These are phyloP conservation scores for Tetrao urogallus DNA, from an alignment of 2,113 vertebrate species.

Conservation along the genomic window DNA sequence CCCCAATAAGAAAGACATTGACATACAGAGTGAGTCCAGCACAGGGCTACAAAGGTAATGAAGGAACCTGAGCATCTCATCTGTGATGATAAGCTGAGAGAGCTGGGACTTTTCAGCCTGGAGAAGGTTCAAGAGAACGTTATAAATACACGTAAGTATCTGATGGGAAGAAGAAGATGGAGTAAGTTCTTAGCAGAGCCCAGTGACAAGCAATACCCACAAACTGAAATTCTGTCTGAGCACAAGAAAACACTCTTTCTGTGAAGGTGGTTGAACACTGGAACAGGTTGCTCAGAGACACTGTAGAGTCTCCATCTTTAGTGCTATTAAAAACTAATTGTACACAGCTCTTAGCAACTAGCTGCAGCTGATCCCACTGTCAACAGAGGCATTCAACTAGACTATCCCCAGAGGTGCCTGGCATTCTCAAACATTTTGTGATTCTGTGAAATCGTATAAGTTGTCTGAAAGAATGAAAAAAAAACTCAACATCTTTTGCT, in stretches of 20 bases:
- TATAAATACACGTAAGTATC: neutral
- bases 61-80: neutral
- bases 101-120: neutral
- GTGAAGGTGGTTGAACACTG: neutral
- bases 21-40: neutral
- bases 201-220: neutral
- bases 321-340: neutral
- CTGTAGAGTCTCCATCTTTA: neutral
- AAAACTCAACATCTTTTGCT: neutral
- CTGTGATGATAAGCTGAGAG: neutral
- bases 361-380: neutral
- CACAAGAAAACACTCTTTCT: neutral
- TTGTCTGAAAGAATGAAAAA: neutral
- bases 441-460: neutral
- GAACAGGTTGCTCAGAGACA: neutral
- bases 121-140: fast-evolving
- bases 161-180: neutral
- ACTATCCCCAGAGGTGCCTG: neutral
- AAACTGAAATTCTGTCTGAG: neutral
- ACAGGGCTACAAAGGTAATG: neutral
- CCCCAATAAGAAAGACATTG: neutral
- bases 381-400: neutral
- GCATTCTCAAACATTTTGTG: neutral
- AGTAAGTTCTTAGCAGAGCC: neutral
- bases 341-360: fast-evolving